Evolutionary conservation across 2,888 invertebrate genomes (phyloP), one percentile per base, ranked within the genome.

Genomic region (Mimumesa dahlbomi): DNA sequence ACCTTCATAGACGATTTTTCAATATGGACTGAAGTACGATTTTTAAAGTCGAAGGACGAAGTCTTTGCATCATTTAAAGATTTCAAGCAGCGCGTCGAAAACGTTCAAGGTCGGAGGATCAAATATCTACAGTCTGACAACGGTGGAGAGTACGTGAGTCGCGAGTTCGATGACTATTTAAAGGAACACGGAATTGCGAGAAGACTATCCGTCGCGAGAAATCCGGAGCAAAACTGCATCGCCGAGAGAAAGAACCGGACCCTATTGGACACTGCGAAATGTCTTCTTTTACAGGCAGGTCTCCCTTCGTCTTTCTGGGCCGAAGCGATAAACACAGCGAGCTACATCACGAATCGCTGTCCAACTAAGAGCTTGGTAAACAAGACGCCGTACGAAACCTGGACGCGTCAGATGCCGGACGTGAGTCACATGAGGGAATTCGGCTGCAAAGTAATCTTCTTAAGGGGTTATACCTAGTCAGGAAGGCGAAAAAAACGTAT

Each of bases 331-430:
- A 25, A 16, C 2, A 46, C 65, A 0, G 59, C 59, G 11, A 50
- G 48, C n/a, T 59, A 65, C 9, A 19, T 65, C 0, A 13, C 58
- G 0, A 65, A 58, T 21, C 1, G 65, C 4, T 65, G 52, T 16
- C 50, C 52, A 7, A 65, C 59, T 1, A 59, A 34, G 5, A 25
- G 19, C 1, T 14, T 66, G 0, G 1, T 14, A 1, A 42, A 48
- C 0, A 7, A 21, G 1, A 52, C 29, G 1, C 64, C 50, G 1
- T 14, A 50, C 2, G 29, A 40, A 6, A 1, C 9, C 1, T 58
- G 50, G 64, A 22, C 9, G 6, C 36, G 25, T 9, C 31, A n/a
- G 9, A 22, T 9, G 2, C 49, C 50, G 1, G n/a, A 49, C 18
- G 4, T 49, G 2, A 16, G 11, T 5, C 3, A 50, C 2, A n/a